These are phyloP conservation scores for Hassar affinis DNA, from an alignment of 2,113 vertebrate genomes.

Conservation along the genomic window DNA sequence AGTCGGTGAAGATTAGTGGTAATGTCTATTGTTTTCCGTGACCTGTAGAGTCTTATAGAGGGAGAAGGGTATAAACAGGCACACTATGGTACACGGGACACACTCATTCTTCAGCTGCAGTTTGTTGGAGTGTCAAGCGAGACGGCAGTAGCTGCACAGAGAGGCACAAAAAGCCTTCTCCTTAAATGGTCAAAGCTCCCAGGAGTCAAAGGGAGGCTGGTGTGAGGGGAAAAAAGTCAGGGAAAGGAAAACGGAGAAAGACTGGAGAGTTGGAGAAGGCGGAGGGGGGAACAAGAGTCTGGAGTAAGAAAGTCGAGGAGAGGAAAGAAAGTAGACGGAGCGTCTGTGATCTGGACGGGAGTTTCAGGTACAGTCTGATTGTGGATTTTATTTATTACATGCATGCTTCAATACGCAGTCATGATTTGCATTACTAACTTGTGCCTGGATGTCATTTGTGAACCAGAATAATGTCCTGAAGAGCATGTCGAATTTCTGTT, in stretches of 20 bases:
- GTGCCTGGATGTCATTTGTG: background rate
- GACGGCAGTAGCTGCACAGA: constrained; percentile 71
- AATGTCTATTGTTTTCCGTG: background rate
- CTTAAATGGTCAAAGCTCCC: constrained; percentile 99
- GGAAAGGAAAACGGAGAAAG: constrained; percentile 64
- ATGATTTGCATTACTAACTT: background rate
- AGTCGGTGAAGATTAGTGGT: no score
- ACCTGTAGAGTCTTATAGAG: background rate
- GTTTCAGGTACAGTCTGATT: constrained; percentile 77
- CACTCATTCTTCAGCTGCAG: constrained; percentile 60
- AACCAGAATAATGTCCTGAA: background rate
- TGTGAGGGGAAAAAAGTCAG: constrained; percentile 75
- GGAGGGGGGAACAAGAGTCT: constrained; percentile 10
- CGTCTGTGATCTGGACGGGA: constrained; percentile 51
- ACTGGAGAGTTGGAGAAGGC: constrained; percentile 59
- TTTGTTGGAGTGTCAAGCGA: constrained; percentile 27
- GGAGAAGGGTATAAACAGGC: constrained; percentile 16
- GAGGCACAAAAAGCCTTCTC: constrained; percentile 93
- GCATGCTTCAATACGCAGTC: background rate
- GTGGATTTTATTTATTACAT: constrained; percentile 6
- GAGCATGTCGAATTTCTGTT: background rate
- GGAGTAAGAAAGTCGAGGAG: constrained; percentile 28
- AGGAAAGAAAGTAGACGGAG: constrained; percentile 59
- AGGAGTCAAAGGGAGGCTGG: constrained; percentile 93
- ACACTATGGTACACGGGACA: constrained; percentile 55